Evolutionary conservation across 2,888 invertebrate species (phyloP), one percentile per base, ranked within the genome.

Genomic region (Taenaris catops): DNA sequence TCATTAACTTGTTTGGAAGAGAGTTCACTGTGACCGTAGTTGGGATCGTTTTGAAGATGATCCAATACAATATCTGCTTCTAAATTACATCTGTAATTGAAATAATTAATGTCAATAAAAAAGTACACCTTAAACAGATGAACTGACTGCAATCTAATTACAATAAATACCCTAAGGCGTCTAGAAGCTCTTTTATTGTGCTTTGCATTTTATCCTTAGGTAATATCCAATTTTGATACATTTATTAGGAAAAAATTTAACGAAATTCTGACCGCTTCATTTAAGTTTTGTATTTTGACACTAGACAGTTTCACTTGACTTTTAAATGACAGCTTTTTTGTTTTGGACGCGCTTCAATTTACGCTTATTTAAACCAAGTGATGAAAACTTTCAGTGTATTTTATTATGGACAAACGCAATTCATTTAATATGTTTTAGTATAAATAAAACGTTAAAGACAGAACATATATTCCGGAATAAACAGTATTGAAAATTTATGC

Each of bases 51-150:
- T 55, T 92, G 91, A 21, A 92, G 80, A 57, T 88, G 89, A 49
- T 92, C 91, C 32, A 91, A 83, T 56, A 90, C 88, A 49, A 89
- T 88, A 57, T 91, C 92, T 8, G 91, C 90, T 25, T 89, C 87
- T 53, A 89, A 86, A 66, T 81, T 87, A 53, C 90, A 90, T 48
- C 92, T 92, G 64, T 44, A 80, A 80, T 58, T 55, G 42, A 34
- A 59, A 59, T 51, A 50, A 57, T 44, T 41, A 27, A 53, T 46
- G 34, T 41, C 41, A 55, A 51, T 47, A 48, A 27, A 39, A 35
- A n/a, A n/a, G n/a, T n/a, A n/a, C n/a, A n/a, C n/a, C n/a, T n/a
- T n/a, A n/a, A n/a, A n/a, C n/a, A n/a, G n/a, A n/a, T n/a, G n/a
- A n/a, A n/a, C n/a, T n/a, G n/a, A n/a, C n/a, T n/a, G n/a, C n/a